A percentile compares a stretch with the other conserved stretches of the same genome.
These are phyloP conservation scores for Dascyllus trimaculatus DNA, from an alignment of 2,113 vertebrate genomes.

Conservation along the genomic window DNA sequence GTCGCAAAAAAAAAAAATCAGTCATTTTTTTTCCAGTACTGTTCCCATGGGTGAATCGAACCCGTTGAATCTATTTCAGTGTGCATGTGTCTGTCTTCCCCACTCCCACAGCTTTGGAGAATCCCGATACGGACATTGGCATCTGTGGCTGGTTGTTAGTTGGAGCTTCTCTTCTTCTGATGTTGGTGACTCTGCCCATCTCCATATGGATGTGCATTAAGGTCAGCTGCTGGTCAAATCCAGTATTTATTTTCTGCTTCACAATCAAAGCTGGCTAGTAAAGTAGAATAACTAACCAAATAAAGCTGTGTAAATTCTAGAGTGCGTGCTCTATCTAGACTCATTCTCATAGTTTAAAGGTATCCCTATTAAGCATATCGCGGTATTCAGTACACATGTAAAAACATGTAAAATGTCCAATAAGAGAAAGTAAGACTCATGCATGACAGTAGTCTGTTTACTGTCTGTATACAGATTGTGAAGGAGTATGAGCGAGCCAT, in stretches of 20 bases:
- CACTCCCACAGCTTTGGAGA: constrained; percentile 71
- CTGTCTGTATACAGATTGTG: constrained; percentile 87
- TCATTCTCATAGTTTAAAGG: no score
- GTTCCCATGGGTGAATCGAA: background rate
- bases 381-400: no score
- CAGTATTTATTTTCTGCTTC: no score
- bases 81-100: constrained; percentile 1
- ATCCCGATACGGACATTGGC: constrained; percentile 75
- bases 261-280: no score
- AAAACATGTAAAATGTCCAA: background rate
- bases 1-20: no score
- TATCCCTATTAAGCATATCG: no score
- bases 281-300: no score
- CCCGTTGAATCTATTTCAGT: background rate
- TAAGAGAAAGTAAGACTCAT: background rate
- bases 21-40: no score
- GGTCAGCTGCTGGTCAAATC: constrained; percentile 76
- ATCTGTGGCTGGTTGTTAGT: constrained; percentile 91
- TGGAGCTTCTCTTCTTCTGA: constrained; percentile 83
- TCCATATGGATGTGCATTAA: constrained; percentile 98
- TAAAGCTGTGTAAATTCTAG: no score
- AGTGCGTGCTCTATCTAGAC: no score
- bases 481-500: constrained; percentile 97
- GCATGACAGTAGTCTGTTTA: background rate
- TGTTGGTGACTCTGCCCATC: constrained; percentile 87